Evolutionary conservation across 1,140 invertebrate genomes (phyloP).

Genomic region (Drosophila sp.): DNA sequence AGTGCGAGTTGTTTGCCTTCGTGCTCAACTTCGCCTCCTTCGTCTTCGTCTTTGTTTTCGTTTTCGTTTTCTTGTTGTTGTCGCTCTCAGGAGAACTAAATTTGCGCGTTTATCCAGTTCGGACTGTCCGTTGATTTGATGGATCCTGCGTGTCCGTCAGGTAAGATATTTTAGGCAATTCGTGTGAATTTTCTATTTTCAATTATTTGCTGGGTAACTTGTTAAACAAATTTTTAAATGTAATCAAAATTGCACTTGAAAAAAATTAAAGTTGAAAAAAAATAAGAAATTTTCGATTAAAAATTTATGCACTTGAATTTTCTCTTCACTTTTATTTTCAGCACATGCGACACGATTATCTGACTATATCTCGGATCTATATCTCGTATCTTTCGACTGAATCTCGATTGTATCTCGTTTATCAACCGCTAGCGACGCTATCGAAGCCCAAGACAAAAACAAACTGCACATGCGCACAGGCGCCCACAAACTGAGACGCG

Average conservation of each 20-base stretch:
- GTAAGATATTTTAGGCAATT: conserved; percentile 16
- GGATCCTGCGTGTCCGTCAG: conserved; percentile 33
- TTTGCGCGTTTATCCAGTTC: conserved; percentile 14
- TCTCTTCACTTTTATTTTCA: conserved; percentile 11
- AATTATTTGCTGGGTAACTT: neutral
- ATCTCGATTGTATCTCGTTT: conserved; percentile 20
- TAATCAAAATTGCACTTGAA: conserved; percentile 22
- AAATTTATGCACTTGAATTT: conserved; percentile 34
- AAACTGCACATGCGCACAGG: conserved; percentile 80
- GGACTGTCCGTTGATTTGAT: conserved; percentile 23
- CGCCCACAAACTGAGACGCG: conserved; percentile 76
- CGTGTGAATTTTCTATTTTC: conserved; percentile 22
- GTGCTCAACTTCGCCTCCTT: conserved; percentile 15
- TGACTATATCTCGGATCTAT: conserved; percentile 1
- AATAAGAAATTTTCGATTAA: conserved; percentile 20
- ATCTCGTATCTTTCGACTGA: conserved; percentile 27
- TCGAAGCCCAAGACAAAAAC: conserved; percentile 46
- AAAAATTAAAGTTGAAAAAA: conserved; percentile 43
- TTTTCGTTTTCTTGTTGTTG: neutral
- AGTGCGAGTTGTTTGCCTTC: conserved; percentile 30
- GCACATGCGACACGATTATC: conserved; percentile 11
- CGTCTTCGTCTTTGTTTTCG: neutral
- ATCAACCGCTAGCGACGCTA: conserved; percentile 31
- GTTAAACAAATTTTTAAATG: neutral
- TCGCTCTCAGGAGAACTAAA: neutral